phyloP scores from a whole-genome alignment of 2,797 vertebrate species.

The Betta splendens region DNA sequence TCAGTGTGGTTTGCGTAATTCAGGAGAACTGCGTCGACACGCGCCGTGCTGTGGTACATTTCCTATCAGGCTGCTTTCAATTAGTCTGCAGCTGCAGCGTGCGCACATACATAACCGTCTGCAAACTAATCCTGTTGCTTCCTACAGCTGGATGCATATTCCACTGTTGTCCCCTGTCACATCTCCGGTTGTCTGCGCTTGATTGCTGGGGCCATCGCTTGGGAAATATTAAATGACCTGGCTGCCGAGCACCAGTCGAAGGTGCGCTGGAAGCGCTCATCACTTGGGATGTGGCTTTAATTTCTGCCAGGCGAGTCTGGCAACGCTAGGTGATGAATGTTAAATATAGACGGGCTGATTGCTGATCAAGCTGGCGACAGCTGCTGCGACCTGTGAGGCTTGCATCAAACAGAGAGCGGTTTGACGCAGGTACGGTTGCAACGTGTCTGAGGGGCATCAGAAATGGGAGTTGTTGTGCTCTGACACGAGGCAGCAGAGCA shows the following conservation, averaged over 20 bases:
- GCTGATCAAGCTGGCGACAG: slow-evolving; percentile 5
- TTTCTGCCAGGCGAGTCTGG: neutral
- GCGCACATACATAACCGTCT: neutral
- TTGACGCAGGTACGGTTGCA: slow-evolving; percentile 1
- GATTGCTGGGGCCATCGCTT: slow-evolving; percentile 12
- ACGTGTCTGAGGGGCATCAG: slow-evolving; percentile 1
- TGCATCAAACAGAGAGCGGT: slow-evolving; percentile 1
- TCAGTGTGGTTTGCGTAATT: neutral
- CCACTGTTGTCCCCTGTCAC: neutral
- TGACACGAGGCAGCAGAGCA: slow-evolving; percentile 15
- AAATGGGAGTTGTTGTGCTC: slow-evolving; percentile 34
- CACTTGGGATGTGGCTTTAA: neutral
- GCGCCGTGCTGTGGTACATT: neutral
- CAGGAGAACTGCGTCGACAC: neutral
- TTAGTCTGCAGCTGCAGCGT: neutral
- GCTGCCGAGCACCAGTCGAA: slow-evolving; percentile 1
- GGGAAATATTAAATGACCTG: slow-evolving; percentile 25
- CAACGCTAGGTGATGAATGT: too few relatives aligned
- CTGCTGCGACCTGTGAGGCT: neutral
- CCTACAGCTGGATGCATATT: neutral
- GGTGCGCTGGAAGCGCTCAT: slow-evolving; percentile 11
- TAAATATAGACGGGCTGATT: slow-evolving; percentile 4
- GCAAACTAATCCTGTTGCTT: neutral
- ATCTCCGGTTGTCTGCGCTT: slow-evolving; percentile 10
- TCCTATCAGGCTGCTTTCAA: neutral